Base-by-base conservation (phyloP, 1,140 invertebrate species). In the Bombus breviceps region DNA sequence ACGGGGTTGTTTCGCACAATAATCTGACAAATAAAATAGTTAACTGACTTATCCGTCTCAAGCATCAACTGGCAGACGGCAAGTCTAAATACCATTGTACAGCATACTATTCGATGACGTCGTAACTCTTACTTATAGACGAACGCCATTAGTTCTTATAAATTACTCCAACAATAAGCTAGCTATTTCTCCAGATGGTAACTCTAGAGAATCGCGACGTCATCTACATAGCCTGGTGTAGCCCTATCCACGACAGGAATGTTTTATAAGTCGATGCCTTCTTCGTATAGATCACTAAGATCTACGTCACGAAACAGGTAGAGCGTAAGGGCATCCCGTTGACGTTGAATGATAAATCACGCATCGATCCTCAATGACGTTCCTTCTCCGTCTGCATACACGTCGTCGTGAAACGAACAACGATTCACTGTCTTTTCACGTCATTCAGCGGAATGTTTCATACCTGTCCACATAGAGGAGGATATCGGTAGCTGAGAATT, bases 321-420 rank as follows among this genome's bases (percentile, higher is more conserved):
- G 15, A 9, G 9, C 34, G 64, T 13, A 77, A 39, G 32, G 3
- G 18, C 22, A 13, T 25, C 18, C 15, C 34, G 25, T 15, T 15
- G 80, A 83, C 81, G 28, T 83, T 78, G 81, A 83, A 77, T 83
- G 81, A 83, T 83, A 83, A 83, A 83, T 83, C 74, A 83, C 81
- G 81, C 74, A 69, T 83, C 74, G 81, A 83, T 83, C 43, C 73
- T 9, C 37, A 47, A 9, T 39, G 81, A 83, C 81, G 74, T 83
- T n/a, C 15, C 37, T 77, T n/a, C 41, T 66, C 4, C 25, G 32
- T 53, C 32, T 43, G 53, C 13, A 37, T 57, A 37, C 13, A 25
- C 57, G 34, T 39, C 53, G 37, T 6, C 62, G 15, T 15, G n/a
- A 28, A 78, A 41, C 76, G 62, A 78, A 37, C 73, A 57, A 53